Evolutionary conservation across 2,113 vertebrate species (phyloP), one percentile per base, ranked within the genome.

Genomic region (Brevimyrus niger): DNA sequence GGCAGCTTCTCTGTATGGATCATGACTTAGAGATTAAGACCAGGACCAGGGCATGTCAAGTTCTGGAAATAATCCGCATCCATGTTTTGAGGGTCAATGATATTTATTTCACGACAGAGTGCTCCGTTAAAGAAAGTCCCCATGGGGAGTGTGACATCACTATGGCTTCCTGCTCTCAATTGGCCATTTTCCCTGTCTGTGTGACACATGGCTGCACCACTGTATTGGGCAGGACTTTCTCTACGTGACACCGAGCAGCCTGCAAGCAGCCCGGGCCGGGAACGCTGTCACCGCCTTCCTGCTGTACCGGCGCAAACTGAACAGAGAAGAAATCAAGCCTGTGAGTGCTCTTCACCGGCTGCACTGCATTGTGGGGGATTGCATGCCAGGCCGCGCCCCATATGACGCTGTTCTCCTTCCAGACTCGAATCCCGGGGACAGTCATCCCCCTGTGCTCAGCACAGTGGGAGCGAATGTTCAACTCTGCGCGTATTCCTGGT

Each of bases 251-350:
- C 98, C 98, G 0, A 99, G 97, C 0, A 76, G 92, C 0, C 87
- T 97, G 1, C 98, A 98, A 95, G 97, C 98, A 0, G 98, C 98
- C n/a, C 93, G 97, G 89, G 98, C 98, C 0, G 98, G 97, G 23
- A 99, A 99, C 88, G 94, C 95, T 82, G 97, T 99, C 90, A 97
- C 97, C 0, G 96, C 98, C 53, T 93, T 97, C 89, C 93, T 99
- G 89, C 95, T 98, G 0, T 99, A 99, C 91, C 95, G 98, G 15
- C 96, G 96, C 58, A 97, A 97, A 89, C 95, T 99, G 89, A 98
- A 98, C 94, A 94, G 97, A 0, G 98, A 99, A 92, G 97, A 99
- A 73, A 95, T 99, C 85, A 97, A 97, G 65, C 98, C 98, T 21
- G 98, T 99, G 94, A 7, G 96, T 92, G 1, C 17, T 1, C 50